phyloP scores from a whole-genome alignment of 2,888 invertebrate species.

The Altica lythri region DNA sequence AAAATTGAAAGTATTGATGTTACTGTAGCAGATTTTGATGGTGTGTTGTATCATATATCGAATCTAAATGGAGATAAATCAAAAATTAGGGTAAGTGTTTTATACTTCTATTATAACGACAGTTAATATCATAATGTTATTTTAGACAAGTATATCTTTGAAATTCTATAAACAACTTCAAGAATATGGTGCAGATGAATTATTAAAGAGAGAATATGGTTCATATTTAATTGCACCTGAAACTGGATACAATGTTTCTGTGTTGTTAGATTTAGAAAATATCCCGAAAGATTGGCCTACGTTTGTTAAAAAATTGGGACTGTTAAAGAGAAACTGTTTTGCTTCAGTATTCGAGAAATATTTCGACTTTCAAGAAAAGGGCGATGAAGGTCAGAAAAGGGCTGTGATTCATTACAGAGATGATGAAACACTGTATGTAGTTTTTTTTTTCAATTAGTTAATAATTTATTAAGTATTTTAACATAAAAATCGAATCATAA shows the following conservation, averaged over 20 bases:
- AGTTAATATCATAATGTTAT: too few species aligned
- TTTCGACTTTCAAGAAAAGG: conserved; percentile 96
- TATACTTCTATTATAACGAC: too few species aligned
- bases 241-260: conserved; percentile 92
- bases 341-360: conserved; percentile 99
- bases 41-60: conserved; percentile 97
- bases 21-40: conserved; percentile 96
- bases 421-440: conserved; percentile 94
- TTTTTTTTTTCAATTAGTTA: background rate
- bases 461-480: too few species aligned
- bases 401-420: conserved; percentile 98
- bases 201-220: conserved; percentile 92
- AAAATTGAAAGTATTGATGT: conserved; percentile 97
- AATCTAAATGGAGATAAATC: conserved; percentile 96
- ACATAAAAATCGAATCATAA: too few species aligned
- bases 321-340: conserved; percentile 97
- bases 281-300: conserved; percentile 90
- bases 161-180: conserved; percentile 99
- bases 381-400: conserved; percentile 86
- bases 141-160: conserved; percentile 94
- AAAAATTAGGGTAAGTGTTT: conserved; percentile 86
- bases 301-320: conserved; percentile 88
- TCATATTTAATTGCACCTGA: conserved; percentile 81
- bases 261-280: conserved; percentile 90
- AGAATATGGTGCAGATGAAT: conserved; percentile 96